Conservation (phyloP, 2,113 vertebrate genomes). For the Noturus placidus region DNA sequence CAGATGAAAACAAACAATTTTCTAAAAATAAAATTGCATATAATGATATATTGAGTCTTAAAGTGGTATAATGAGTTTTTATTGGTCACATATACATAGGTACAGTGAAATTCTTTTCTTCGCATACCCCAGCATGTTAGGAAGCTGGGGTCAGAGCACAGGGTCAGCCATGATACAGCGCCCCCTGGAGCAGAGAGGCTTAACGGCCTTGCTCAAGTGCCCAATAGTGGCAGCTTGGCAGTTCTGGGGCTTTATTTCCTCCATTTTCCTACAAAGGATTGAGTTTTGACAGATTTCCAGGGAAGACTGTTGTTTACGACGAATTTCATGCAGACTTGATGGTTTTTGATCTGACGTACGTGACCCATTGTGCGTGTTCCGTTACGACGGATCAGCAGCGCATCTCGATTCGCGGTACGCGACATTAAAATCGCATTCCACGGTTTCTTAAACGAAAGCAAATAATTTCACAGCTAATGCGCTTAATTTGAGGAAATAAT, state of each 20-base stretch:
- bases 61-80: too few species aligned
- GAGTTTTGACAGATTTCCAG: constrained; percentile 22
- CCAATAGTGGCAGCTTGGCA: too few species aligned
- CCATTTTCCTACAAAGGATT: neutral
- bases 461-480: constrained; percentile 73
- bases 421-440: constrained; percentile 69
- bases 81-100: too few species aligned
- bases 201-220: too few species aligned
- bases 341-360: constrained; percentile 66
- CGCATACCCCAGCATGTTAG: too few species aligned
- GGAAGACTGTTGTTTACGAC: constrained; percentile 23
- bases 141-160: too few species aligned
- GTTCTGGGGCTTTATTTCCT: too few species aligned
- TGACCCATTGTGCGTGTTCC: constrained; percentile 65
- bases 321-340: constrained; percentile 65
- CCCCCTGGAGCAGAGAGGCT: too few species aligned
- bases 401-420: constrained; percentile 60
- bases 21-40: too few species aligned
- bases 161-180: too few species aligned
- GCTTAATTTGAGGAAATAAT: constrained; percentile 72
- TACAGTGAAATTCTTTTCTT: too few species aligned
- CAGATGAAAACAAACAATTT: neutral
- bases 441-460: constrained; percentile 70
- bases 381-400: constrained; percentile 65
- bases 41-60: too few species aligned